phyloP scores from a whole-genome alignment of 2,888 invertebrate species.

The Aphelenchoides bicaudatus region DNA sequence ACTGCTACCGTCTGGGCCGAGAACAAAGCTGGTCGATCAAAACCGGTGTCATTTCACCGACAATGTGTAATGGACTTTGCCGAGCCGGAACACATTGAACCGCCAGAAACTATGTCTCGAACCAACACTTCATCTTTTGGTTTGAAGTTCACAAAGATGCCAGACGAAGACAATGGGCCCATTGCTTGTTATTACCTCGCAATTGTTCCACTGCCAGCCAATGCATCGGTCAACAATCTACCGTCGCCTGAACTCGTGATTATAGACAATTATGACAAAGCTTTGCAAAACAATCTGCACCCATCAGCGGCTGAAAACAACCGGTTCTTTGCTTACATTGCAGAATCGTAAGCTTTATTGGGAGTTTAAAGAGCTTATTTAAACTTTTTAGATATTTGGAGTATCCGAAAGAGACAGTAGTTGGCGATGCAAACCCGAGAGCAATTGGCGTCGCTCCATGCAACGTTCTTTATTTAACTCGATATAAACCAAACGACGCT shows the following conservation, averaged over 20 bases:
- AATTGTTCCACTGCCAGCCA: conserved; percentile 52
- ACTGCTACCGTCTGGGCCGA: conserved; percentile 58
- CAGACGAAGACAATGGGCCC: conserved; percentile 58
- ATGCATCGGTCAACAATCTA: conserved; percentile 47
- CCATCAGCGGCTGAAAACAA: conserved; percentile 35
- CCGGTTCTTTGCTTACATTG: conserved; percentile 58
- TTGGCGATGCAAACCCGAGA: conserved; percentile 48
- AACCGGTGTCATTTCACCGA: conserved; percentile 39
- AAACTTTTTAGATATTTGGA: no score
- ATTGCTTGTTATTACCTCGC: conserved; percentile 60
- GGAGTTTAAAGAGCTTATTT: no score
- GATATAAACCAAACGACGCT: conserved; percentile 48
- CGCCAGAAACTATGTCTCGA: conserved; percentile 37
- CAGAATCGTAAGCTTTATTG: no score
- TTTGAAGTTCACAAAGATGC: conserved; percentile 38
- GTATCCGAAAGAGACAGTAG: conserved; percentile 46
- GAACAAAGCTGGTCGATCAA: conserved; percentile 50
- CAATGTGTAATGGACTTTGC: conserved; percentile 55
- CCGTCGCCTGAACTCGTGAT: conserved; percentile 47
- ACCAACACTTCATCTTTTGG: conserved; percentile 50
- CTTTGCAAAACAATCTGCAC: conserved; percentile 52
- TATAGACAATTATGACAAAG: conserved; percentile 49
- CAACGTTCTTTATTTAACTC: conserved; percentile 48
- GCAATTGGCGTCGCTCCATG: conserved; percentile 44
- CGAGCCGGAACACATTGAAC: conserved; percentile 50